Conservation (phyloP, 2,797 vertebrate genomes). For the Phalanger gymnotis region DNA sequence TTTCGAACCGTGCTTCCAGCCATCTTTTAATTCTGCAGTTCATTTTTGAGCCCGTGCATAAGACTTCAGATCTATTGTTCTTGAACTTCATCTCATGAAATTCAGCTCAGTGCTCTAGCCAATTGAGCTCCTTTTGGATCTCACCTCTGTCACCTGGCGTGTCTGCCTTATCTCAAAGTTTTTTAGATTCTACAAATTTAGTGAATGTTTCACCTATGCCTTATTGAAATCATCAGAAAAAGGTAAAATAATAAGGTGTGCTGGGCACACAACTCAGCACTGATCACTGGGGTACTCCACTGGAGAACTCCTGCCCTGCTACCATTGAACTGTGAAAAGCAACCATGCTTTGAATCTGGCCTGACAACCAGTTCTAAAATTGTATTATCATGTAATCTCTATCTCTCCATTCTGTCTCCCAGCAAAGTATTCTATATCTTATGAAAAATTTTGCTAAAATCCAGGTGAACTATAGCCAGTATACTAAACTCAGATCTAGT, state of each 20-base stretch:
- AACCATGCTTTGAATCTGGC: neutral
- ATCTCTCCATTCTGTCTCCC: neutral
- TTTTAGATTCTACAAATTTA: neutral
- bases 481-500: neutral
- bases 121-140: neutral
- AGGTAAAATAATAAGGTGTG: neutral
- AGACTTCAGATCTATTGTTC: neutral
- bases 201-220: neutral
- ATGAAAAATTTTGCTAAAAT: neutral
- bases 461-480: neutral
- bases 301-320: neutral
- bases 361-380: neutral
- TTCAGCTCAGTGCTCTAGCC: neutral
- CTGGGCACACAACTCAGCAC: neutral
- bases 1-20: neutral
- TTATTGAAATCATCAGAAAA: neutral
- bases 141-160: neutral
- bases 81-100: neutral
- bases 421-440: neutral
- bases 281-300: neutral
- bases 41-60: neutral
- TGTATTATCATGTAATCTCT: neutral
- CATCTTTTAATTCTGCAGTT: neutral
- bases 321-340: neutral
- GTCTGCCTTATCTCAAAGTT: neutral